Evolutionary conservation across 2,797 vertebrate species (phyloP).

Genomic region (Lithobates sylvaticus): DNA sequence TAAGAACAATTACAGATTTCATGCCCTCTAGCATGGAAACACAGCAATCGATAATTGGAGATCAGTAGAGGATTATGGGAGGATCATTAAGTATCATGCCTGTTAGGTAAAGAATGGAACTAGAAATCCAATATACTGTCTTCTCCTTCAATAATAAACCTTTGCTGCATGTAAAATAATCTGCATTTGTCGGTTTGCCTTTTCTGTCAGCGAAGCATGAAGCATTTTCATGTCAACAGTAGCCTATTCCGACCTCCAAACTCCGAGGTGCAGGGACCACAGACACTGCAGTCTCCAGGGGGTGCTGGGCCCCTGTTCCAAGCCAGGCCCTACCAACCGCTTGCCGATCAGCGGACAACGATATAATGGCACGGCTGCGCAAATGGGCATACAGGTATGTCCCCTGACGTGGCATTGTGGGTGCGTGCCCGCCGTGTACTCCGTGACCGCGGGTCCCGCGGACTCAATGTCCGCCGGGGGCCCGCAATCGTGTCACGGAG

Average conservation of each 20-base stretch:
- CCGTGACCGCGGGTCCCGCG: too few relatives aligned
- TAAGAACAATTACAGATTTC: conserved; percentile 1
- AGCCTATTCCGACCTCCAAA: neutral
- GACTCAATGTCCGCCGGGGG: too few relatives aligned
- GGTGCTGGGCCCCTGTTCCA: too few relatives aligned
- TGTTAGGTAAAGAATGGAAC: neutral
- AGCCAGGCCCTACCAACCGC: too few relatives aligned
- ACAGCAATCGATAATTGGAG: neutral
- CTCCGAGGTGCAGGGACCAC: too few relatives aligned
- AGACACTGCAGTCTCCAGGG: too few relatives aligned
- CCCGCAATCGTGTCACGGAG: too few relatives aligned
- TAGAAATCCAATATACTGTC: neutral
- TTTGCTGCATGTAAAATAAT: neutral
- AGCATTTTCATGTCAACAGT: neutral
- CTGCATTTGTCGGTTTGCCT: neutral
- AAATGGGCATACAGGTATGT: too few relatives aligned
- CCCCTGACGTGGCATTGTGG: too few relatives aligned
- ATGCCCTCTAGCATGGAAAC: neutral
- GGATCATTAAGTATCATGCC: conserved; percentile 1
- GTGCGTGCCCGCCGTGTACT: too few relatives aligned
- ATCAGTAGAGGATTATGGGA: conserved; percentile 3
- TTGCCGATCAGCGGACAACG: too few relatives aligned
- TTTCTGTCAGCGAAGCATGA: neutral
- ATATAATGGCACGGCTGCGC: too few relatives aligned
- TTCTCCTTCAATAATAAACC: neutral